Base-by-base conservation (phyloP, 2,797 vertebrate genomes). In the Hippocampus kuda region DNA sequence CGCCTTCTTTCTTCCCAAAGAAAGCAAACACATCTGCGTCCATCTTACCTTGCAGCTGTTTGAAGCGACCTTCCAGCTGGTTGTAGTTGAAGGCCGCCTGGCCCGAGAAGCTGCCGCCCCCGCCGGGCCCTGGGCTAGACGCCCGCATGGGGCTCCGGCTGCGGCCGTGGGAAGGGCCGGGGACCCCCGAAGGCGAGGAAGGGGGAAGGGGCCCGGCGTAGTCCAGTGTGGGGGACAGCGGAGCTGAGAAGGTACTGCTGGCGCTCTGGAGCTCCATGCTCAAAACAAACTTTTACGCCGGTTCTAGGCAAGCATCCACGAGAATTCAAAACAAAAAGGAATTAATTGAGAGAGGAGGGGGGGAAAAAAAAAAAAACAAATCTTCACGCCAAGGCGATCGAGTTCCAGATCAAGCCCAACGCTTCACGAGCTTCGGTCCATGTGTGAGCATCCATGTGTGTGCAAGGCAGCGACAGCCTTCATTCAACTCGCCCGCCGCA, bases 61-160 rank as follows among this genome's bases (percentile, higher is more conserved):
- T 98, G 86, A 98, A 98, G 64, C 96, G 88, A 34, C 96, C 96
- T 81, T 98, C 96, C 85, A 98, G 90, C 88, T 97, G 95, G 82
- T 96, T 97, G 86, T 97, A 98, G 91, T 97, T 98, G 86, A 94
- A 97, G 0, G 90, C 91, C 24, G 93, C 92, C 87, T 94, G 93
- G 67, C 91, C 85, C 0, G 92, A 85, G 68, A 91, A 94, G 0
- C 84, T 0, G 91, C 91, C 27, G 93, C 92, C 67, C 91, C 85
- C 0, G 91, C 84, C 83, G 78, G 57, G 90, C 82, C 77, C 81
- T 5, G 88, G 86, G 69, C 84, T 83, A 0, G 69, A 61, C 20
- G 74, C 75, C 2, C 69, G 73, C 9, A 73, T 66, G 0, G 83
- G 79, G 54, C 77, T 78, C 77, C 13, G 44, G 64, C 41, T n/a